Evolutionary conservation across 2,888 invertebrate species (phyloP).

Genomic region (Netelia inedita): DNA sequence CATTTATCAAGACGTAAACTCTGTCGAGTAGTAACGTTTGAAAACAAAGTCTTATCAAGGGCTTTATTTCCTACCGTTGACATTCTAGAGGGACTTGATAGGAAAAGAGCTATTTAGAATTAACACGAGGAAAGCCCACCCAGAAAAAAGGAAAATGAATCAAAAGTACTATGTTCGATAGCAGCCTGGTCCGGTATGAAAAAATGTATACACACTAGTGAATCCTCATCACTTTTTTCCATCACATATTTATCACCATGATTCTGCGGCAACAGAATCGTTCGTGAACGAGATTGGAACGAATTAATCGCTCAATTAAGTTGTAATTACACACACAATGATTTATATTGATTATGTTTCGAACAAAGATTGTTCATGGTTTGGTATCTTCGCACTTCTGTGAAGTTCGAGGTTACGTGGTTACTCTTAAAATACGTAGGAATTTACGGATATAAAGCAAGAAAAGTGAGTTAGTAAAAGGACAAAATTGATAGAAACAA

Average conservation of each 20-base stretch:
- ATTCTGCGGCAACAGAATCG: too few species aligned
- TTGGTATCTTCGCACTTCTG: background rate
- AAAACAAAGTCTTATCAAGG: too few species aligned
- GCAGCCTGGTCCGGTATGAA: too few species aligned
- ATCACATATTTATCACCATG: too few species aligned
- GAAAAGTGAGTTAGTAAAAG: constrained; percentile 6
- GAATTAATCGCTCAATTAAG: too few species aligned
- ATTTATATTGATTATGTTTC: background rate
- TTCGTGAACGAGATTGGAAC: too few species aligned
- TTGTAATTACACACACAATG: background rate
- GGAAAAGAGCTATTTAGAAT: background rate
- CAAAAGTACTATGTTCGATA: background rate
- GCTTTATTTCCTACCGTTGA: background rate
- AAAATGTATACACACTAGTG: too few species aligned
- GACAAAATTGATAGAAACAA: constrained; percentile 23
- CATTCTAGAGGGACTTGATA: background rate
- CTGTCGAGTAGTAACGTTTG: too few species aligned
- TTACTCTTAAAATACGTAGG: background rate
- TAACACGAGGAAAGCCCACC: background rate
- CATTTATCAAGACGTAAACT: too few species aligned
- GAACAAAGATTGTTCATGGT: background rate
- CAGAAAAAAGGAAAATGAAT: background rate
- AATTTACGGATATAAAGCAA: background rate
- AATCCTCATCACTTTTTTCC: too few species aligned
- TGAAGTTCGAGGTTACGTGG: constrained; percentile 29